Evolutionary conservation across 2,113 vertebrate species (phyloP).

Genomic region (Nettapus auritus): DNA sequence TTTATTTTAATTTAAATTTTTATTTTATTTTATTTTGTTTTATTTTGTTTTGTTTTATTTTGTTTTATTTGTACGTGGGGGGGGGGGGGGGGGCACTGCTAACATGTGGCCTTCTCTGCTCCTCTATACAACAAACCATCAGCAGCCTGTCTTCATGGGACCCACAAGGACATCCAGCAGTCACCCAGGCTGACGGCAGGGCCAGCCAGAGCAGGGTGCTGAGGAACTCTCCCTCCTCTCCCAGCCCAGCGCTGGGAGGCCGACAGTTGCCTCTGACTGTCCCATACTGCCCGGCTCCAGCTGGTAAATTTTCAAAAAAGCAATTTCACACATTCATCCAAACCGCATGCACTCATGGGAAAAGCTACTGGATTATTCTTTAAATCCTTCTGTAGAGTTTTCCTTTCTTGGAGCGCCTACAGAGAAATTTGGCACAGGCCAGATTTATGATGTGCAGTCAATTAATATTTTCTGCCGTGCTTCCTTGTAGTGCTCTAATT

Average conservation of each 20-base stretch:
- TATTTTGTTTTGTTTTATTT: too few relatives aligned
- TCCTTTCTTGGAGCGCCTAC: background rate
- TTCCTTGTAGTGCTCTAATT: background rate
- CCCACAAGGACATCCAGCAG: background rate
- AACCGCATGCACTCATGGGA: rapidly evolving
- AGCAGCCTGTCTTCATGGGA: background rate
- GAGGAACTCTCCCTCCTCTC: background rate
- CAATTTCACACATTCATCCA: background rate
- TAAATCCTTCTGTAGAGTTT: background rate
- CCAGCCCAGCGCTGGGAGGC: background rate
- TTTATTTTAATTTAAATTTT: too few relatives aligned
- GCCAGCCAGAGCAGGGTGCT: background rate
- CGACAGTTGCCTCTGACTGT: background rate
- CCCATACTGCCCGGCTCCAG: background rate
- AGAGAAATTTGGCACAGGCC: background rate
- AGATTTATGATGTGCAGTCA: background rate
- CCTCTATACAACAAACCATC: background rate
- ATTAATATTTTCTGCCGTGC: background rate
- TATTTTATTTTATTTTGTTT: too few relatives aligned
- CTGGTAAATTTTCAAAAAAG: background rate
- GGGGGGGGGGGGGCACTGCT: rapidly evolving
- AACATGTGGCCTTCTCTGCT: background rate
- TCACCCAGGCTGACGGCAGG: background rate
- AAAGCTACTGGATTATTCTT: background rate
- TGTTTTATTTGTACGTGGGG: too few relatives aligned